Evolutionary conservation across 2,797 vertebrate species (phyloP), one percentile per base, ranked within the genome.

Genomic region (Eupleurogrammus muticus): DNA sequence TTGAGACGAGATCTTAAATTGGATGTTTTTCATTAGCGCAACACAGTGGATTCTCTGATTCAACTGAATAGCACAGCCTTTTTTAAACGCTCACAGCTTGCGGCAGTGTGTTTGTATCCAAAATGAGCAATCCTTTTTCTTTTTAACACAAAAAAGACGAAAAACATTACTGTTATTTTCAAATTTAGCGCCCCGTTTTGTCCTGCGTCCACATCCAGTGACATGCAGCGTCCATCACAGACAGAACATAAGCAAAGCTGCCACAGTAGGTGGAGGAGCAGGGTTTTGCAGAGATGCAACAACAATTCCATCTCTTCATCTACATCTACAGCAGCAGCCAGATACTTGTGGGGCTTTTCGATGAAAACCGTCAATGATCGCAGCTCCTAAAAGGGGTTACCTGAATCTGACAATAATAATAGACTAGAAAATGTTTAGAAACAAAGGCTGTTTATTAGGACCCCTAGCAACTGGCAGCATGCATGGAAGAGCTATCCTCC

Each of bases 361-460:
- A 3, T n/a, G 9, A n/a, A 4, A 42, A 40, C 9, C 19, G 23
- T 2, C 3, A 16, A 52, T 17, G 35, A 35, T 9, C 28, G 32
- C 23, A 21, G 32, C 28, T 28, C 28, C 28, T 28, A 28, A 0
- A 38, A 12, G 9, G 20, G 12, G 5, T 2, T 2, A 5, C 32
- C 14, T 35, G 21, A 60, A 74, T 20, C 16, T 24, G 9, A 55
- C 21, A 47, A 40, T 42, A 42, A 11, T 49, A 13, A 17, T 9
- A 28, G 16, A 12, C 28, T 11, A 11, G 23, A 21, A 52, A 62
- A 55, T 32, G 1, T 62, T 40, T 3, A 19, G 11, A 52, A 32
- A 19, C 19, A 16, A 0, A 1, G 1, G 79, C 13, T 11, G 36
- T 38, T 66, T 84, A 73, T 74, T 81, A 5, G 12, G 17, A 50